Base-by-base conservation (phyloP, 1,140 invertebrate species). In the Gyrodactylus salaris region DNA sequence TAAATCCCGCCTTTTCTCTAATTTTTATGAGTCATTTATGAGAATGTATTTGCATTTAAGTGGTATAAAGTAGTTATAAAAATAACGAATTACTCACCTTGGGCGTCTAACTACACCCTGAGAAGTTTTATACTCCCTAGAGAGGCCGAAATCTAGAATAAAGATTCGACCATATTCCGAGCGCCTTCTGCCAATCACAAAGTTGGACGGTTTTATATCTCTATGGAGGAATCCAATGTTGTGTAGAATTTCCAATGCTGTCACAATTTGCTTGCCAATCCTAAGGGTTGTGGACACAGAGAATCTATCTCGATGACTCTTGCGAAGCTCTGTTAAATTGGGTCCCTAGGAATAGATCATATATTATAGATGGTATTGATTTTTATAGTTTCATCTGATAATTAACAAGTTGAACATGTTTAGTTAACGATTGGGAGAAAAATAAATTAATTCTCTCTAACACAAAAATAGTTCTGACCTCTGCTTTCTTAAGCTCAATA, bases 1-100 rank as follows among this genome's bases (percentile, higher is more conserved):
- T 84, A 79, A 99, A 99, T 20, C 95, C 95, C 68, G 94, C 26
- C 16, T 20, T 20, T 2, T 21, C 21, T 25, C 70, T 71, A 69
- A n/a, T n/a, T n/a, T n/a, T n/a, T n/a, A n/a, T n/a, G n/a, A n/a
- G n/a, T n/a, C n/a, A n/a, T n/a, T n/a, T n/a, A n/a, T n/a, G n/a
- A n/a, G n/a, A n/a, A n/a, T n/a, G n/a, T n/a, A n/a, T n/a, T 54
- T 54, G n/a, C 34, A 54, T 54, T 16, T 16, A 16, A 54, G 7
- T 54, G 34, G n/a, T 7, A n/a, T 54, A 54, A 16, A 54, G 7
- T 16, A 54, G n/a, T 54, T 16, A 54, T 54, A 16, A 54, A 54
- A 54, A 54, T 54, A 54, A 54, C n/a, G n/a, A 54, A 54, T 54
- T 16, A 71, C 70, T 2, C 20, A 25, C 25, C 70, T 71, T n/a